These are phyloP conservation scores for human DNA, from an alignment of 2,113 vertebrate genomes.

Conservation along the genomic window DNA sequence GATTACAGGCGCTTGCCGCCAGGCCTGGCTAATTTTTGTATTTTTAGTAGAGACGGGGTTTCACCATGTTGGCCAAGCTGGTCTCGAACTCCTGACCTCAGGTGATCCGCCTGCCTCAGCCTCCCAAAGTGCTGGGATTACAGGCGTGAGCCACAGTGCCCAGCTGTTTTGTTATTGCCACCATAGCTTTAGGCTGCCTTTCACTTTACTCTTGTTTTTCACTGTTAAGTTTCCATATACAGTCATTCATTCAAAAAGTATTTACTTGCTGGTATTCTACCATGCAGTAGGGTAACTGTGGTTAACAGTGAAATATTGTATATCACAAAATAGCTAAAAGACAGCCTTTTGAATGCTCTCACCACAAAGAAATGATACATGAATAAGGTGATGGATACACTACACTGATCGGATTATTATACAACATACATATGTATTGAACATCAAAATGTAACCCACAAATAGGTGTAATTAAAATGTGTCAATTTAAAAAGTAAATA, in stretches of 20 bases:
- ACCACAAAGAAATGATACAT: not conserved
- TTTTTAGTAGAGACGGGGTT: too few relatives aligned
- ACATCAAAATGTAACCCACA: not conserved
- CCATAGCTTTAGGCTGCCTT: not conserved
- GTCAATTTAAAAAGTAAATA: not conserved
- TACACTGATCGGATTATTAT: not conserved
- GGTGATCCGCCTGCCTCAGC: too few relatives aligned
- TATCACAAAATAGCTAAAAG: not conserved
- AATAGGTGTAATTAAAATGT: not conserved
- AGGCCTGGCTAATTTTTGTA: too few relatives aligned
- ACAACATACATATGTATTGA: not conserved
- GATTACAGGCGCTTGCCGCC: too few relatives aligned
- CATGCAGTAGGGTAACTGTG: not conserved
- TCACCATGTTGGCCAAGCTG: too few relatives aligned
- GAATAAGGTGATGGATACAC: not conserved
- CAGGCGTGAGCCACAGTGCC: too few relatives aligned
- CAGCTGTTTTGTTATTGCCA: not conserved
- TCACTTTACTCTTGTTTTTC: not conserved
- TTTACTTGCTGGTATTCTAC: not conserved
- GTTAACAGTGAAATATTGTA: not conserved
- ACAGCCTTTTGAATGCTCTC: not conserved
- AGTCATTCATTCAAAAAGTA: not conserved
- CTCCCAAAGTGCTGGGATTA: too few relatives aligned
- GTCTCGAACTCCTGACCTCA: too few relatives aligned
- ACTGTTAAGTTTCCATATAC: not conserved